Evolutionary conservation across 1,140 invertebrate species (phyloP).

Genomic region (Hetaerina americana): DNA sequence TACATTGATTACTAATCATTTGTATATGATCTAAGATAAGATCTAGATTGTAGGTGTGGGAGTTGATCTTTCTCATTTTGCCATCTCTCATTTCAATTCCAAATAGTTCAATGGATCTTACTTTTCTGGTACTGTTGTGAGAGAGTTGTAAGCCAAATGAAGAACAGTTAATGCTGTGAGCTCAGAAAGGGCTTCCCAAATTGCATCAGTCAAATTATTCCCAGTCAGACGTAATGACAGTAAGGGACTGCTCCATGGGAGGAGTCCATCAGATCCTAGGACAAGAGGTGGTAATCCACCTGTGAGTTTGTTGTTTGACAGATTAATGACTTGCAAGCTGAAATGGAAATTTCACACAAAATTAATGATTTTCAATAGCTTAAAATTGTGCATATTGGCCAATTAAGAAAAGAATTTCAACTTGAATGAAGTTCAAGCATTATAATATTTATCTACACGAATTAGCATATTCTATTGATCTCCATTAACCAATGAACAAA

Average conservation of each 20-base stretch:
- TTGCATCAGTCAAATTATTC: conserved; percentile 60
- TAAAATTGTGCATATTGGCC: not conserved
- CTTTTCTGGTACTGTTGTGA: conserved; percentile 57
- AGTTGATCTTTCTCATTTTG: too few species aligned
- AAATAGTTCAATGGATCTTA: too few species aligned
- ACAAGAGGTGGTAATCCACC: not conserved
- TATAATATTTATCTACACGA: not conserved
- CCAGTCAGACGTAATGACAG: conserved; percentile 48
- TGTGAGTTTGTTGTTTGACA: conserved; percentile 50
- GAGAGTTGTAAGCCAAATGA: conserved; percentile 64
- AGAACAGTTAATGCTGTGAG: conserved; percentile 50
- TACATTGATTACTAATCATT: too few species aligned
- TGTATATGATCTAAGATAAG: too few species aligned
- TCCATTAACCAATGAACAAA: too few species aligned
- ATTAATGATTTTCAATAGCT: not conserved
- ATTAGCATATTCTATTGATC: too few species aligned
- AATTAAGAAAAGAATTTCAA: not conserved
- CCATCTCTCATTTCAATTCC: too few species aligned
- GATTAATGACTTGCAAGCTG: conserved; percentile 56
- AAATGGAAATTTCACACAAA: too few species aligned
- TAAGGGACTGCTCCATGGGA: not conserved
- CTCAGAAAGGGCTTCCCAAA: conserved; percentile 50
- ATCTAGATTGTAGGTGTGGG: too few species aligned
- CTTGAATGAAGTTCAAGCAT: not conserved
- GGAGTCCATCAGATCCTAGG: not conserved